Evolutionary conservation across 2,113 vertebrate species (phyloP), one percentile per base, ranked within the genome.

Genomic region (Polyodon spathula): DNA sequence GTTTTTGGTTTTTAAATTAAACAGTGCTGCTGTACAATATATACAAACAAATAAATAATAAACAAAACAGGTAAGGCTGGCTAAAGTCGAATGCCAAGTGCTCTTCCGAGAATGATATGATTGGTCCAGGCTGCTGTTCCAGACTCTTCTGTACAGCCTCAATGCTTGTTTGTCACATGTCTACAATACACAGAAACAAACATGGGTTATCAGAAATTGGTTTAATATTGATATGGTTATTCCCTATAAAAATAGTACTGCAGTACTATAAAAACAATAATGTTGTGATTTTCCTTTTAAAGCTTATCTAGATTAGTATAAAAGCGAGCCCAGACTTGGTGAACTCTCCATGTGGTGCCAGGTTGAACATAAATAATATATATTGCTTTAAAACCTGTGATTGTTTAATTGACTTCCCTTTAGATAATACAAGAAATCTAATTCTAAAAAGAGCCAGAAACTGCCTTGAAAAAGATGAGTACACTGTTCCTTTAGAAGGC

Each of bases 31-130:
- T 62, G 43, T 63, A 52, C 17, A 64, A 16, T 67, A 69, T 72
- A 58, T 56, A 74, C 68, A 78, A 4, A 17, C 38, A n/a, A 8
- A n/a, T 63, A 39, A 70, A 61, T 65, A 68, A 72, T 67, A 67
- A 71, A 61, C 70, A 71, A 63, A 40, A 59, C 59, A 44, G 7
- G 69, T 69, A 70, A 37, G 37, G 40, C 17, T 68, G 50, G 63
- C 66, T 68, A 74, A 71, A 73, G 79, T 53, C 72, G 69, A 67
- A 51, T 63, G 46, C 42, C 17, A 74, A 72, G 71, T 76, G 76
- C 76, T 74, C 62, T 69, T 54, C 54, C 64, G 50, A 46, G 9
- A 48, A 40, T 27, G 63, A 48, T 12, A 53, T 51, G 54, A 41
- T 42, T 59, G 57, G 51, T 58, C 48, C 37, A 54, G n/a, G n/a